These are phyloP conservation scores for Cebus imitator DNA, from an alignment of 2,113 vertebrate species.

Conservation along the genomic window DNA sequence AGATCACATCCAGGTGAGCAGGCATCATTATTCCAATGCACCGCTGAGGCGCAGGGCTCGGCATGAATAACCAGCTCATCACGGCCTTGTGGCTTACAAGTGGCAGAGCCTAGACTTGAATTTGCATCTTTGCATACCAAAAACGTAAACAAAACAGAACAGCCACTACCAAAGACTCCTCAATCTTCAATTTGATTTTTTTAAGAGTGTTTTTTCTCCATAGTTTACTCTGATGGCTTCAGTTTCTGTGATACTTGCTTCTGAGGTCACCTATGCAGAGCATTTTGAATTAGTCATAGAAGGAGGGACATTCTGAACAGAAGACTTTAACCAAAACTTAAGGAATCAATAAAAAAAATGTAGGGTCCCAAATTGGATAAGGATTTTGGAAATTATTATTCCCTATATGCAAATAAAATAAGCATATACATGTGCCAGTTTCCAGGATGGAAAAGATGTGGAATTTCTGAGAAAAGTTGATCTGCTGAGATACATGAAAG, in stretches of 20 bases:
- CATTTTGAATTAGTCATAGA: neutral
- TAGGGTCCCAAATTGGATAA: neutral
- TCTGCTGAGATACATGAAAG: rapidly evolving
- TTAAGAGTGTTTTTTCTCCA: rapidly evolving
- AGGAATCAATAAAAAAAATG: neutral
- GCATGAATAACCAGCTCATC: neutral
- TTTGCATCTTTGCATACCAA: neutral
- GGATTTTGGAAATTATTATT: neutral
- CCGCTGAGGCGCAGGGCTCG: neutral
- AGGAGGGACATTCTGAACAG: neutral
- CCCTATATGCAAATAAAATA: neutral
- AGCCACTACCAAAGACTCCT: rapidly evolving
- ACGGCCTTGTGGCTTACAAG: rapidly evolving
- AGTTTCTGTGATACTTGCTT: too few relatives aligned
- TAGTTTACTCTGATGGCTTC: too few relatives aligned
- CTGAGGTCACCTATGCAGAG: neutral
- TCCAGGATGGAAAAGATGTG: neutral
- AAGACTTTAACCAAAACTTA: neutral
- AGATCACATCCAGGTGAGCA: too few relatives aligned
- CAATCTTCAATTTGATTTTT: neutral
- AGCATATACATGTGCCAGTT: neutral
- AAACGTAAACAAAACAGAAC: neutral
- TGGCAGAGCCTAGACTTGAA: neutral
- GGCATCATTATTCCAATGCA: too few relatives aligned
- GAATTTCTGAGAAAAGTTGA: neutral